A percentile compares a stretch with the other conserved stretches of the same genome.
Conservation (phyloP, 2,113 vertebrate species). For the Lophura nycthemera region DNA sequence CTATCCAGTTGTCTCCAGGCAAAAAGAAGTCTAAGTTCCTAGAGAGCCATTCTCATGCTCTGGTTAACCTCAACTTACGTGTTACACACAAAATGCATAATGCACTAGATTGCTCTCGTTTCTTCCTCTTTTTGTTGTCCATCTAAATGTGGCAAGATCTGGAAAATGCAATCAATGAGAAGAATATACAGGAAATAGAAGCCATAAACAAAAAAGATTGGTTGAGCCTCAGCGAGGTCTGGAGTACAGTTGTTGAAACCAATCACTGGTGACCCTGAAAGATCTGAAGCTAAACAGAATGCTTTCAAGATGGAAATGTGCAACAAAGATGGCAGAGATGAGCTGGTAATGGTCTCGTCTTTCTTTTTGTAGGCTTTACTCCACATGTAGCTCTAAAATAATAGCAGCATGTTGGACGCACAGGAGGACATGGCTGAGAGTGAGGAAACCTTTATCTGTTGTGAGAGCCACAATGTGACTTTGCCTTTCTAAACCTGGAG, state of each 20-base stretch:
- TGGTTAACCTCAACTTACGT: neutral
- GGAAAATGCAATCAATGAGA: constrained; percentile 23
- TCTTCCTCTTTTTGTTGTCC: constrained; percentile 5
- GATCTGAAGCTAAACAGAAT: constrained; percentile 63
- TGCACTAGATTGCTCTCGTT: neutral
- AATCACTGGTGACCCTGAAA: constrained; percentile 55
- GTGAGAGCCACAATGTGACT: neutral
- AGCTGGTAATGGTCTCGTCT: constrained; percentile 33
- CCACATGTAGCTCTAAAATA: constrained; percentile 54
- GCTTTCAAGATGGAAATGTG: constrained; percentile 69
- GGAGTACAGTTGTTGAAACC: constrained; percentile 71
- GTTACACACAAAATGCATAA: neutral
- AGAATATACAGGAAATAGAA: constrained; percentile 53
- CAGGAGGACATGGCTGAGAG: neutral
- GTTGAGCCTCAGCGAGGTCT: constrained; percentile 26
- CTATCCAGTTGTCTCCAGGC: neutral
- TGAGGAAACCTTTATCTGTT: neutral
- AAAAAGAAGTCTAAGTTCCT: neutral
- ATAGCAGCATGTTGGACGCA: constrained; percentile 15
- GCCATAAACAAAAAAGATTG: constrained; percentile 51
- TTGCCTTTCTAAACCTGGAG: neutral
- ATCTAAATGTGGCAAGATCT: neutral
- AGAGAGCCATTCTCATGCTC: neutral
- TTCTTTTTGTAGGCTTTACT: constrained; percentile 12
- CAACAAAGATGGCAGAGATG: constrained; percentile 60